These are phyloP conservation scores for Cygnus olor DNA, from an alignment of 2,797 vertebrate species.

Conservation along the genomic window DNA sequence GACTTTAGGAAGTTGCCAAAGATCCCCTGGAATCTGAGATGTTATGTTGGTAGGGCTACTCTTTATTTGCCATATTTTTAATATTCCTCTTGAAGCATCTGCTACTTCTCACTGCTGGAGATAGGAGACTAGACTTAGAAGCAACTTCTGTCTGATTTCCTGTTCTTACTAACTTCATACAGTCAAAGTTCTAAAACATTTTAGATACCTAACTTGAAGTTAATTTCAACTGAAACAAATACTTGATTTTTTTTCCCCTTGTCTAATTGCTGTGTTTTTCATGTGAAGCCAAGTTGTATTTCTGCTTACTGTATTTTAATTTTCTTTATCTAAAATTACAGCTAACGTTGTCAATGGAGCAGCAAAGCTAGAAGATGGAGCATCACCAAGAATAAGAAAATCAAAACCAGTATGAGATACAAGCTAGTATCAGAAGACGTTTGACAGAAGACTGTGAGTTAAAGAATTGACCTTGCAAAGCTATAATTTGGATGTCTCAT, in stretches of 20 bases:
- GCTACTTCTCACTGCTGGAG: neutral
- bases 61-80: neutral
- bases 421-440: slow-evolving; percentile 1
- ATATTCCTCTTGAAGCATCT: neutral
- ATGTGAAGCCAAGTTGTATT: neutral
- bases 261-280: neutral
- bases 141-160: neutral
- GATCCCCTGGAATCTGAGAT: neutral
- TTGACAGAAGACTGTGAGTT: slow-evolving; percentile 44
- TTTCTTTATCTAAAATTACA: slow-evolving; percentile 39
- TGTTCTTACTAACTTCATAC: neutral
- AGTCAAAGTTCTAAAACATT: neutral
- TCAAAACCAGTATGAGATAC: slow-evolving; percentile 81
- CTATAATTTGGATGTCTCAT: slow-evolving; percentile 6
- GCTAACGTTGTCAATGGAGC: slow-evolving; percentile 82
- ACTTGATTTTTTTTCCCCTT: neutral
- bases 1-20: neutral
- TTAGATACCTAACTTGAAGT: neutral
- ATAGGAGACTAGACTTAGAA: neutral
- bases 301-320: neutral
- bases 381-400: slow-evolving; percentile 83
- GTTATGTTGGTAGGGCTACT: neutral
- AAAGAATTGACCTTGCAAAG: neutral
- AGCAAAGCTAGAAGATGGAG: slow-evolving; percentile 83
- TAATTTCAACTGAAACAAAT: neutral